Percentiles rank a stretch among this genome's conserved stretches.
These are phyloP conservation scores for Cheilosia soror DNA, from an alignment of 2,888 invertebrate species.

Conservation along the genomic window DNA sequence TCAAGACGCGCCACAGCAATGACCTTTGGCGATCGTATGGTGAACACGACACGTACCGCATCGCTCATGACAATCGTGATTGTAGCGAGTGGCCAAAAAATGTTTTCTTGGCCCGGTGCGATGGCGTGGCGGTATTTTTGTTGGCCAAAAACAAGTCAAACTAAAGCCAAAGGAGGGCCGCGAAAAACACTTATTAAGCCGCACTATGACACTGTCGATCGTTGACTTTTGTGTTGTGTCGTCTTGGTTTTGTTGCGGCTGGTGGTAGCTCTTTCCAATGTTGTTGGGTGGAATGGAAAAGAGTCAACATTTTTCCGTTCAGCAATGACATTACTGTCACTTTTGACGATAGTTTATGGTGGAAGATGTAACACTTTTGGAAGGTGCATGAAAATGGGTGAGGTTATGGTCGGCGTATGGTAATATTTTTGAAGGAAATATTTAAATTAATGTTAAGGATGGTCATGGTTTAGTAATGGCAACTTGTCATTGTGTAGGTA, in stretches of 20 bases:
- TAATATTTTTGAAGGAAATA: slow-evolving; percentile 18
- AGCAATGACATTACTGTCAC: slow-evolving; percentile 25
- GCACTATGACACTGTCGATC: slow-evolving; percentile 14
- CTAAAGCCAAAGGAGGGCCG: not conserved
- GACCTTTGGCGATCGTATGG: slow-evolving; percentile 55
- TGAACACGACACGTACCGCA: slow-evolving; percentile 14
- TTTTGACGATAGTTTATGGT: not conserved
- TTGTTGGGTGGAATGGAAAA: not conserved
- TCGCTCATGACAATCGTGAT: slow-evolving; percentile 31
- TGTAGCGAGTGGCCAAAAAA: slow-evolving; percentile 29
- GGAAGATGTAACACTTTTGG: slow-evolving; percentile 11
- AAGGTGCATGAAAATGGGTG: slow-evolving; percentile 32
- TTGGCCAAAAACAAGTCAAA: slow-evolving; percentile 3
- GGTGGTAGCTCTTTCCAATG: not conserved
- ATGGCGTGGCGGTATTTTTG: slow-evolving; percentile 30
- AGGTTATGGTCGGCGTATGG: slow-evolving; percentile 36
- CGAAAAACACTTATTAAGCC: not conserved
- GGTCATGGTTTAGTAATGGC: slow-evolving; percentile 27
- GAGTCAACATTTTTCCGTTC: slow-evolving; percentile 17
- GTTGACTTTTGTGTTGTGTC: slow-evolving; percentile 30
- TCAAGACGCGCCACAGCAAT: slow-evolving; percentile 58
- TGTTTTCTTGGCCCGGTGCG: not conserved
- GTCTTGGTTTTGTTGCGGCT: not conserved
- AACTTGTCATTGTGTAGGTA: not conserved
- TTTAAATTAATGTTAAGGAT: slow-evolving; percentile 29